Base-by-base conservation (phyloP, 2,797 vertebrate species). In the Telmatherina bonti region DNA sequence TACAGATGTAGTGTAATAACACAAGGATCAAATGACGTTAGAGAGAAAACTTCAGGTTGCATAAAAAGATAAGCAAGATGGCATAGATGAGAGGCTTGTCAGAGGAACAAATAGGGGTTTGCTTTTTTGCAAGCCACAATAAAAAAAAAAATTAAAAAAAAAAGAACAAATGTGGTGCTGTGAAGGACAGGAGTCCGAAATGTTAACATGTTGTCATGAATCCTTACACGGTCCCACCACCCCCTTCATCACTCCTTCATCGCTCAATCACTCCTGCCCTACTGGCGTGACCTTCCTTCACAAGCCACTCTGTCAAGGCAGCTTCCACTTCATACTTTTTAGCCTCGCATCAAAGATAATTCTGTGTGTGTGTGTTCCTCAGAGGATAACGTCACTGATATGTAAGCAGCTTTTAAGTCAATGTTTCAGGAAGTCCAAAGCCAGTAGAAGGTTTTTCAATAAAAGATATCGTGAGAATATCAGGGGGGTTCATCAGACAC, bases 161-260 rank as follows among this genome's bases (percentile, higher is more conserved):
- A 33, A 62, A 85, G 76, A 85, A 87, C 79, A 87, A 89, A 89
- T 58, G 31, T 36, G 38, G 69, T 66, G 79, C 81, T 88, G 83
- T 88, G 79, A 85, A 81, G 83, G 77, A 45, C 69, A 82, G 57
- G 83, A 72, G 59, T 52, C 10, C 9, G 69, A 45, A 41, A 72
- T 82, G 79, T 86, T 86, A 88, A 89, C 82, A 75, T 67, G 53
- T 71, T 79, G 83, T 86, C 88, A 81, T 70, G 64, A 65, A 80
- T 85, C 76, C 73, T 62, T 68, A 62, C 85, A 67, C 83, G 78
- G 72, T 55, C 67, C 69, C 78, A 29, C 0, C 35, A 66, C 64
- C 68, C 65, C 24, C 12, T 6, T 11, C 35, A 2, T 31, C 52
- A 1, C 60, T 35, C 59, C 63, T 65, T 62, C 67, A 60, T 75